Evolutionary conservation across 2,888 invertebrate species (phyloP).

Genomic region (Eupelmus urozonus): DNA sequence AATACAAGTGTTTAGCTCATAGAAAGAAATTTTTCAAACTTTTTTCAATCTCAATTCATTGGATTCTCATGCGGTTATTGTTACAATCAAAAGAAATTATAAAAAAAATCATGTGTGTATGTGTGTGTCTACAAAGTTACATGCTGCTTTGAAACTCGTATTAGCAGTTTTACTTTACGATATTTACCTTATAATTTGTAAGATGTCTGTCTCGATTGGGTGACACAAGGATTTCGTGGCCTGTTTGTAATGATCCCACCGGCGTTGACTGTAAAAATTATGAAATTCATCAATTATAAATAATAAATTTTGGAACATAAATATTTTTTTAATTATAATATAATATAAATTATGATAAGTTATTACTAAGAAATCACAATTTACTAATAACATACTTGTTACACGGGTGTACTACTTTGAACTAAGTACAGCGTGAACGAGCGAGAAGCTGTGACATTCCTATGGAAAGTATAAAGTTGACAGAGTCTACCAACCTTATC

Average conservation of each 20-base stretch:
- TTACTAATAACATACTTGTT: conserved; percentile 67
- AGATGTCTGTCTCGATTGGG: conserved; percentile 92
- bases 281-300: not conserved
- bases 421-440: conserved; percentile 30
- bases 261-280: conserved; percentile 89
- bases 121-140: conserved; percentile 66
- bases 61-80: conserved; percentile 72
- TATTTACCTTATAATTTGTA: conserved; percentile 89
- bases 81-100: conserved; percentile 64
- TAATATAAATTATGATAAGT: not conserved
- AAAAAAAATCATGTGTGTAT: conserved; percentile 59
- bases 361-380: conserved; percentile 54
- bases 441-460: conserved; percentile 38
- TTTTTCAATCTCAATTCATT: conserved; percentile 45
- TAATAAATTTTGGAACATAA: conserved; percentile 31
- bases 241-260: conserved; percentile 93
- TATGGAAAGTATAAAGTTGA: conserved; percentile 34
- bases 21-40: conserved; percentile 40
- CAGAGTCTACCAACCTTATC: conserved; percentile 85
- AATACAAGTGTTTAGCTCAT: conserved; percentile 37
- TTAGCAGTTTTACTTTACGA: not conserved
- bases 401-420: conserved; percentile 26
- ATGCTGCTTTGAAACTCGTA: conserved; percentile 64
- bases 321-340: not conserved
- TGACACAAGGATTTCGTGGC: conserved; percentile 93